phyloP scores from a whole-genome alignment of 2,797 vertebrate genomes.

The Scleropages formosus region DNA sequence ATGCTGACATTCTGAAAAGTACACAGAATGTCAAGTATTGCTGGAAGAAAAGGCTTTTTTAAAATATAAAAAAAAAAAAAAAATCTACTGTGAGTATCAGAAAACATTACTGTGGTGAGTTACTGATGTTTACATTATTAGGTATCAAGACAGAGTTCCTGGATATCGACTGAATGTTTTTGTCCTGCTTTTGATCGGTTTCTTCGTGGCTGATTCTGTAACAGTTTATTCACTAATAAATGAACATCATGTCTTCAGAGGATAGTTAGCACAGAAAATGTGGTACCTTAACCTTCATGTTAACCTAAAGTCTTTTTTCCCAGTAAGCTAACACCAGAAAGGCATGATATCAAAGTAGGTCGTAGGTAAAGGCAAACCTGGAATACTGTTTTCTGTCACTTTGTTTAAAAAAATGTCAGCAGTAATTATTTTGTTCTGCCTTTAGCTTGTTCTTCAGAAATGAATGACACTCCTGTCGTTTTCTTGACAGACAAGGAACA shows the following conservation, averaged over 20 bases:
- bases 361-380: not conserved
- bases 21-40: no score
- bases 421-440: not conserved
- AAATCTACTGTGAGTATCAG: no score
- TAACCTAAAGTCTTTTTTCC: no score
- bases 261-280: not conserved
- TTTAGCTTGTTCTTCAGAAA: not conserved
- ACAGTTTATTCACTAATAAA: not conserved
- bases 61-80: no score
- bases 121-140: no score
- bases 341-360: not conserved
- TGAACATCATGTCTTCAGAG: not conserved
- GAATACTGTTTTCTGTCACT: not conserved
- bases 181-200: not conserved
- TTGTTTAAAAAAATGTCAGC: not conserved
- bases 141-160: not conserved
- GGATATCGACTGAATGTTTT: not conserved
- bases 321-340: not conserved
- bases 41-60: no score
- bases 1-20: not conserved
- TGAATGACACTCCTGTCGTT: not conserved
- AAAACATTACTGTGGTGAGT: no score
- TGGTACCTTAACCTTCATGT: not conserved
- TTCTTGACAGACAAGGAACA: not conserved
- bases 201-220: not conserved